These are phyloP conservation scores for Lapara coniferarum DNA, from an alignment of 2,888 invertebrate genomes.

Conservation along the genomic window DNA sequence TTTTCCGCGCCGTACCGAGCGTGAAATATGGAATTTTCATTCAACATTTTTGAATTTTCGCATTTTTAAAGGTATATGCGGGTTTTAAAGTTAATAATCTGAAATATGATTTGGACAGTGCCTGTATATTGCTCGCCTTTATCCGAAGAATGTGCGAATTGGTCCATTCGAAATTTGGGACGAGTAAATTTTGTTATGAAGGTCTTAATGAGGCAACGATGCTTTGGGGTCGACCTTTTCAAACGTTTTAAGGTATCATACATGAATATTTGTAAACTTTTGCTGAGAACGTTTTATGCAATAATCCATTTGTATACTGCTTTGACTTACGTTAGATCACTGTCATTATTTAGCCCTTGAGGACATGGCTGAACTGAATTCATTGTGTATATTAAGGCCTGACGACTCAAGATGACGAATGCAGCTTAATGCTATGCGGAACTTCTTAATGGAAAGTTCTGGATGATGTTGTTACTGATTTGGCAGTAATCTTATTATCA, in stretches of 20 bases:
- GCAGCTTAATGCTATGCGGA: no score
- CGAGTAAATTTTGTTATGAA: neutral
- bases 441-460: no score
- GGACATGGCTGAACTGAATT: no score
- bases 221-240: neutral
- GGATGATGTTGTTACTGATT: no score
- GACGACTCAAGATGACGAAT: no score
- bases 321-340: no score
- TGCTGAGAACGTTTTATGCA: neutral
- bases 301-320: no score
- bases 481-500: no score
- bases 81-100: conserved; percentile 24
- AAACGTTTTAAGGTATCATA: no score
- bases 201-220: neutral
- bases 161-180: neutral
- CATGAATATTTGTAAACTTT: no score
- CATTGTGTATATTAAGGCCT: no score
- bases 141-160: neutral
- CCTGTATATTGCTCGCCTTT: neutral
- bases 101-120: conserved; percentile 15
- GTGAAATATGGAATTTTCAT: conserved; percentile 25
- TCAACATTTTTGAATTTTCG: conserved; percentile 17
- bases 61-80: conserved; percentile 17
- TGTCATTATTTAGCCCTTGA: no score
- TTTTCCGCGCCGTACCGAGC: conserved; percentile 17